Evolutionary conservation across 2,888 invertebrate genomes (phyloP).

Genomic region (Heliconius erato): DNA sequence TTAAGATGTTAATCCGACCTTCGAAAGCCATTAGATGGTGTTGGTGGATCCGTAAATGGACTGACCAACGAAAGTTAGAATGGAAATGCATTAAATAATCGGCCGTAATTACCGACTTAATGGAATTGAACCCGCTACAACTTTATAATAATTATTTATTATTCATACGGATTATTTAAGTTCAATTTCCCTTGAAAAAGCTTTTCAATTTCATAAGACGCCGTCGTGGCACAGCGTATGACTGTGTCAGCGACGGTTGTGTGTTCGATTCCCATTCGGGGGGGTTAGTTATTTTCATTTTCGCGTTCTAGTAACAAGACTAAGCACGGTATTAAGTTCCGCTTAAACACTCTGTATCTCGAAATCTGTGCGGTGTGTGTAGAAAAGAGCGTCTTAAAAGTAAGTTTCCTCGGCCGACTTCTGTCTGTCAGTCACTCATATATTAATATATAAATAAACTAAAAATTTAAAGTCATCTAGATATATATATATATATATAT

Average conservation of each 20-base stretch:
- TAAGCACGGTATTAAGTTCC: too few relatives aligned
- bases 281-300: background rate
- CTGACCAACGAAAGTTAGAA: slow-evolving; percentile 52
- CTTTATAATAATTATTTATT: background rate
- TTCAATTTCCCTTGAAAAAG: background rate
- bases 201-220: background rate
- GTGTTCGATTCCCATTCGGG: background rate
- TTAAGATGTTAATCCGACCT: slow-evolving; percentile 64
- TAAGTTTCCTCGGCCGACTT: too few relatives aligned
- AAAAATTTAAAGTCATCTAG: background rate
- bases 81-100: slow-evolving; percentile 49
- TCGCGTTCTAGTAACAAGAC: too few relatives aligned
- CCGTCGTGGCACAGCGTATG: too few relatives aligned
- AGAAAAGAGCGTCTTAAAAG: too few relatives aligned
- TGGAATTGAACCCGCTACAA: slow-evolving; percentile 1
- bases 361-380: too few relatives aligned
- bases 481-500: background rate
- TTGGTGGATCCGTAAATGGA: slow-evolving; percentile 59
- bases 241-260: background rate
- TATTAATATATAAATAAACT: too few relatives aligned
- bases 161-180: background rate
- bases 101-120: slow-evolving; percentile 32
- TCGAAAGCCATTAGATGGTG: slow-evolving; percentile 61
- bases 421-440: too few relatives aligned
- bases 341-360: too few relatives aligned